A percentile compares a stretch with the other conserved stretches of the same genome.
These are phyloP conservation scores for Microplitis demolitor DNA, from an alignment of 1,140 invertebrate species.

Conservation along the genomic window DNA sequence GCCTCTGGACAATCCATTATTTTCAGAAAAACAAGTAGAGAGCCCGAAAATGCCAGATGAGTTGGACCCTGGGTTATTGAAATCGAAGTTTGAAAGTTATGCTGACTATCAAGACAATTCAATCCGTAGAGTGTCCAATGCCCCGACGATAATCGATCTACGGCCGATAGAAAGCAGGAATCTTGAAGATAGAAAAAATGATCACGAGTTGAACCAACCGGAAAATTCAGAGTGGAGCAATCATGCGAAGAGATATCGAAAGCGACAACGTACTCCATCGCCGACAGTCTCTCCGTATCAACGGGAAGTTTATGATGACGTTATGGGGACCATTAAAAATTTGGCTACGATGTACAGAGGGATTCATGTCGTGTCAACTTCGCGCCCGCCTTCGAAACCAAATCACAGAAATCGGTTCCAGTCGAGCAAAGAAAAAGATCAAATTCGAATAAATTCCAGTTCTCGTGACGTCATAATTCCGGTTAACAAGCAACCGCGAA, in stretches of 20 bases:
- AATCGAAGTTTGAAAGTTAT: conserved; percentile 40
- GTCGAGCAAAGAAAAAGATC: neutral
- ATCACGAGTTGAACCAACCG: neutral
- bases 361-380: neutral
- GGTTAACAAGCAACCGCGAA: neutral
- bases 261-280: neutral
- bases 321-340: conserved; percentile 56
- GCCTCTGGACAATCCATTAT: conserved; percentile 77
- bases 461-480: too few relatives aligned
- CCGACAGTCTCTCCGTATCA: conserved; percentile 37
- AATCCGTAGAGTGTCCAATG: conserved; percentile 36
- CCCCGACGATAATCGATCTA: conserved; percentile 39
- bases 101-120: conserved; percentile 41
- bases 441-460: neutral
- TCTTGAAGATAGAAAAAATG: neutral
- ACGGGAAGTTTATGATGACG: conserved; percentile 54
- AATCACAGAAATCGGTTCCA: too few relatives aligned
- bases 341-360: conserved; percentile 19
- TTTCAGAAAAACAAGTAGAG: conserved; percentile 63
- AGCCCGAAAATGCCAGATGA: conserved; percentile 38
- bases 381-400: neutral
- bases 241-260: conserved; percentile 12
- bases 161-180: neutral
- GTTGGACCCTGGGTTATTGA: conserved; percentile 41
- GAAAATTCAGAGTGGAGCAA: neutral